phyloP scores from a whole-genome alignment of 1,140 invertebrate species.

The Leptinotarsa undecemlineata region DNA sequence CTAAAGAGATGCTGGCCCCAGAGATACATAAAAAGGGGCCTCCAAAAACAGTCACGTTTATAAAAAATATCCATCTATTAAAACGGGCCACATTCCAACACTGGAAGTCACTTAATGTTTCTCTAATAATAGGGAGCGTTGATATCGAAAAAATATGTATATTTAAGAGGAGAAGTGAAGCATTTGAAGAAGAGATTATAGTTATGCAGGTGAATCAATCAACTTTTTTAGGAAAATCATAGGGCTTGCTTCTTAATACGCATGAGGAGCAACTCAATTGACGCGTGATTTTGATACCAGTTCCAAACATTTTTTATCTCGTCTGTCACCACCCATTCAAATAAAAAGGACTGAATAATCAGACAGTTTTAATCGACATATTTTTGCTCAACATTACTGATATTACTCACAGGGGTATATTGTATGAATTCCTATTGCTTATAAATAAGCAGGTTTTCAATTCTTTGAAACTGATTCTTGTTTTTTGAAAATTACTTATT shows the following conservation, averaged over 20 bases:
- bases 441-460: too few species aligned
- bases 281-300: too few species aligned
- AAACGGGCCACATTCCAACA: constrained; percentile 16
- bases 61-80: constrained; percentile 22
- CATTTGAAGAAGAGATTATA: constrained; percentile 3
- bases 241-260: neutral
- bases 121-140: constrained; percentile 18
- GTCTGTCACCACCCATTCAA: neutral
- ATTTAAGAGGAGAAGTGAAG: constrained; percentile 1
- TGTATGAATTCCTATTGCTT: too few species aligned
- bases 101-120: constrained; percentile 23
- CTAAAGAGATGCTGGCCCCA: neutral
- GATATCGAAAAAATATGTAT: constrained; percentile 16
- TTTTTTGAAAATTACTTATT: too few species aligned
- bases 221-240: constrained; percentile 1
- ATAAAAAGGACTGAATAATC: too few species aligned
- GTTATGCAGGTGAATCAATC: constrained; percentile 2
- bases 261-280: neutral
- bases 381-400: too few species aligned
- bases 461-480: too few species aligned
- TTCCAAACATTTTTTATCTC: neutral
- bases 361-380: too few species aligned
- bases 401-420: too few species aligned
- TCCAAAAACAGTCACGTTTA: constrained; percentile 11
- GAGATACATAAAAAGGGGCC: constrained; percentile 5